Conservation (phyloP, 2,113 vertebrate genomes). For the Elaphurus davidianus region DNA sequence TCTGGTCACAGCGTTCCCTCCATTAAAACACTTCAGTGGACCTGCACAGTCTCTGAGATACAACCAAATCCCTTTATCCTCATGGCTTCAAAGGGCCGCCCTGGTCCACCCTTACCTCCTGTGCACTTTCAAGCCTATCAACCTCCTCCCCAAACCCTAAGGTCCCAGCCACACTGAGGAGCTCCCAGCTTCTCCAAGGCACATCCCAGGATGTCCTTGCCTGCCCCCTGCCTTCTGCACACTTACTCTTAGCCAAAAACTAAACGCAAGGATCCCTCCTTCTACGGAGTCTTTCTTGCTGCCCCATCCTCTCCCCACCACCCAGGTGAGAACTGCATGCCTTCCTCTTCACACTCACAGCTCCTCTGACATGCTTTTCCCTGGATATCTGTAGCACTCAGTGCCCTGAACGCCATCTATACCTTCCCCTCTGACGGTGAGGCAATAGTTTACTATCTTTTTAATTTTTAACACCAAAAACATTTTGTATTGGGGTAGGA, state of each 20-base stretch:
- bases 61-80: neutral
- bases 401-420: rapidly evolving
- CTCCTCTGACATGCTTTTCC: neutral
- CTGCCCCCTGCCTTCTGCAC: neutral
- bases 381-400: neutral
- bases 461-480: neutral
- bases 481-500: neutral
- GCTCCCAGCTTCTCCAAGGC: neutral
- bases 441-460: neutral
- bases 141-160: neutral
- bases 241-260: neutral
- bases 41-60: neutral
- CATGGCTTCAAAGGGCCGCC: neutral
- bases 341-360: neutral
- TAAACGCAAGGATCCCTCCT: neutral
- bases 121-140: neutral
- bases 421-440: neutral
- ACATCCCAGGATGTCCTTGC: neutral
- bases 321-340: neutral
- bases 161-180: neutral
- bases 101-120: neutral
- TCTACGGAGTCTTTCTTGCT: neutral
- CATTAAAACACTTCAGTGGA: neutral
- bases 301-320: rapidly evolving
- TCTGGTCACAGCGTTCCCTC: neutral